Conservation (phyloP, 2,113 vertebrate species). For the Corythoichthys intestinalis region DNA sequence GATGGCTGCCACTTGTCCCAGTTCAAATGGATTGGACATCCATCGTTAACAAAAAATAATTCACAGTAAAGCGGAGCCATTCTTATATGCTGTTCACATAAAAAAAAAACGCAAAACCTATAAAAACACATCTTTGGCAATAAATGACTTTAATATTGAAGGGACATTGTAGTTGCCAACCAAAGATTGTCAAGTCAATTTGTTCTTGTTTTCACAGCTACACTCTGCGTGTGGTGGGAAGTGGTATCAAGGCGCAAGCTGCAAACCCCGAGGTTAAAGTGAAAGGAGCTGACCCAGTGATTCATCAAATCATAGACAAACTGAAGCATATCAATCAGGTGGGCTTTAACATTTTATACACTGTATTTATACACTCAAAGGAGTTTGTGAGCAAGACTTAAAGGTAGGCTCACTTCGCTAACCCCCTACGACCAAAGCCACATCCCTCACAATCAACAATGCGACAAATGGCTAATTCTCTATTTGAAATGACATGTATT, state of each 20-base stretch:
- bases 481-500: no score
- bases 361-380: neutral
- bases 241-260: conserved; percentile 82
- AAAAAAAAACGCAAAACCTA: no score
- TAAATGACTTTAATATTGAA: neutral
- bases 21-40: no score
- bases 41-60: no score
- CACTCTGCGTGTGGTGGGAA: conserved; percentile 80
- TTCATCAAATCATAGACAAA: conserved; percentile 89
- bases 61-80: no score
- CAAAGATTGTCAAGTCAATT: neutral
- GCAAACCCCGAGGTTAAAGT: conserved; percentile 86
- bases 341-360: conserved; percentile 40
- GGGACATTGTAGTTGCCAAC: neutral
- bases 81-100: no score
- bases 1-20: no score
- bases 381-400: neutral
- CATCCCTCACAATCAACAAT: no score
- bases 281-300: conserved; percentile 80
- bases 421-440: no score
- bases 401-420: neutral
- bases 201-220: conserved; percentile 71
- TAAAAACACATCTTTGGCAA: no score
- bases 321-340: conserved; percentile 90
- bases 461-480: no score